These are phyloP conservation scores for Cichlasoma orientale DNA, from an alignment of 2,797 vertebrate genomes.

Conservation along the genomic window DNA sequence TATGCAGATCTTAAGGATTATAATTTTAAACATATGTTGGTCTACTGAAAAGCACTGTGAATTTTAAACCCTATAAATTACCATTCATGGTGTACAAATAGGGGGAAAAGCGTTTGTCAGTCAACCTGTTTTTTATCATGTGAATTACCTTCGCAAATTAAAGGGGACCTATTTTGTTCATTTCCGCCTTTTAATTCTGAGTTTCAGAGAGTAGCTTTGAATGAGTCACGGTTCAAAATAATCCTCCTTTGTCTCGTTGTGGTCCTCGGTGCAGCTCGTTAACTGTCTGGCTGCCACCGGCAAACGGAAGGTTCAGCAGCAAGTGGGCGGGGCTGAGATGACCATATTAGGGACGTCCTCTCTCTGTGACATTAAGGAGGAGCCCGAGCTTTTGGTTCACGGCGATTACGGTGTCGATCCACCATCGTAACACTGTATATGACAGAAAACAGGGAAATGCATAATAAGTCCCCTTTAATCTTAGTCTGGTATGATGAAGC, in stretches of 20 bases:
- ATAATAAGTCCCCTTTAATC: constrained; percentile 1
- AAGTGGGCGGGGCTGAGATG: background rate
- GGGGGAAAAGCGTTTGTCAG: background rate
- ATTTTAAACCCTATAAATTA: background rate
- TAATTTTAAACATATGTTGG: background rate
- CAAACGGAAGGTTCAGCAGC: background rate
- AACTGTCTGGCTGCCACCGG: background rate
- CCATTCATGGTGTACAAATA: constrained; percentile 4
- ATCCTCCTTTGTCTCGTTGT: background rate
- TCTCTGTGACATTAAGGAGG: background rate
- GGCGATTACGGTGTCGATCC: background rate
- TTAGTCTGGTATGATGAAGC: constrained; percentile 16
- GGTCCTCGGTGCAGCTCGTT: background rate
- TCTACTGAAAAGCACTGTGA: constrained; percentile 61
- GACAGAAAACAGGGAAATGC: background rate
- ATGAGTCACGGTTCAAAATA: background rate
- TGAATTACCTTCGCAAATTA: constrained; percentile 8
- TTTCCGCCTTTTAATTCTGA: background rate
- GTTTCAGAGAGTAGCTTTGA: background rate
- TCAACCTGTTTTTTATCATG: background rate
- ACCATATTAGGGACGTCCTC: no score
- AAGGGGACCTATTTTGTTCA: background rate
- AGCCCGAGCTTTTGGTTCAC: background rate
- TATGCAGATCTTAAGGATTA: constrained; percentile 32
- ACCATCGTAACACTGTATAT: background rate